Percentiles rank a stretch among this genome's conserved stretches.
Evolutionary conservation across 2,797 vertebrate species (phyloP).

Genomic region (Sylvia borin): DNA sequence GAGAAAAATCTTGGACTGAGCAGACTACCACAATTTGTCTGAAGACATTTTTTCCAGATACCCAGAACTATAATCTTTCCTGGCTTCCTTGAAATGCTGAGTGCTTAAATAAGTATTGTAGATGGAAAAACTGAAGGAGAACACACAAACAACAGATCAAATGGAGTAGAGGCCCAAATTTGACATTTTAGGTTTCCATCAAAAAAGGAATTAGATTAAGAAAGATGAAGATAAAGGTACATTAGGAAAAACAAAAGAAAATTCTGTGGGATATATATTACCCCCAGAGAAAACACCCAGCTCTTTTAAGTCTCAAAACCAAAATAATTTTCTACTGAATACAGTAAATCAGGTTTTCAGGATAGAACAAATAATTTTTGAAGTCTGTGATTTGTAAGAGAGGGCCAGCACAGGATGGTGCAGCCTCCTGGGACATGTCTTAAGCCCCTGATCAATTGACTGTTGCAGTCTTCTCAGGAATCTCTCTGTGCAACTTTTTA

Average conservation of each 20-base stretch:
- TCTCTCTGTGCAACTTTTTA: background rate
- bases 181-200: background rate
- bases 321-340: background rate
- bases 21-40: conserved; percentile 13
- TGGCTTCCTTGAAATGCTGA: conserved; percentile 48
- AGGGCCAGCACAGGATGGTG: background rate
- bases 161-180: background rate
- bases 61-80: conserved; percentile 36
- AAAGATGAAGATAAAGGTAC: background rate
- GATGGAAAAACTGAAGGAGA: conserved; percentile 44
- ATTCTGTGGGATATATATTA: background rate
- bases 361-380: background rate
- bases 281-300: background rate
- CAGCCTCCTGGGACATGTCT: rapidly evolving
- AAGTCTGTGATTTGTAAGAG: background rate
- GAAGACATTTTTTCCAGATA: conserved; percentile 49
- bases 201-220: background rate
- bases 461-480: background rate
- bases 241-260: background rate
- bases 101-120: conserved; percentile 20
- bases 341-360: background rate
- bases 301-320: background rate
- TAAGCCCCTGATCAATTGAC: background rate
- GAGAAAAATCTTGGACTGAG: background rate
- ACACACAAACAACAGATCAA: background rate